phyloP scores from a whole-genome alignment of 2,797 vertebrate species.

The Margarornis squamiger region DNA sequence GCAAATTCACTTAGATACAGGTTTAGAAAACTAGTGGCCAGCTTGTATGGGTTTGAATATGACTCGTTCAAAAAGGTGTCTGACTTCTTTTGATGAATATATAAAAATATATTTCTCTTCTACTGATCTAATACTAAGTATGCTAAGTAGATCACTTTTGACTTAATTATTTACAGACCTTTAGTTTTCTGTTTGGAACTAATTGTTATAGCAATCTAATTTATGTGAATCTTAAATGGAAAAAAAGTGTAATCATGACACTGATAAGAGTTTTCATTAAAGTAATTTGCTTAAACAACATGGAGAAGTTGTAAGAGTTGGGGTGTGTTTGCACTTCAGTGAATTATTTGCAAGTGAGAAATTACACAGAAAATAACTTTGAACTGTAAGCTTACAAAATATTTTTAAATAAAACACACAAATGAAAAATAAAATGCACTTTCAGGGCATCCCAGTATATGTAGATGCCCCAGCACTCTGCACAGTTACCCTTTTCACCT shows the following conservation, averaged over 20 bases:
- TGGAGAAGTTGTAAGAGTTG: neutral
- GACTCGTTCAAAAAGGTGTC: neutral
- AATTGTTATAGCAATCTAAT: neutral
- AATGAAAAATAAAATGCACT: neutral
- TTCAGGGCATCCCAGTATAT: neutral
- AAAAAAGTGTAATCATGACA: neutral
- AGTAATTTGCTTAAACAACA: neutral
- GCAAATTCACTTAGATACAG: neutral
- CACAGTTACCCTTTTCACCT: neutral
- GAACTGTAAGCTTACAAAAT: neutral
- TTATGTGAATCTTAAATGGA: neutral
- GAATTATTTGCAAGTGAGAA: neutral
- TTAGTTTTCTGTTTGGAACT: neutral
- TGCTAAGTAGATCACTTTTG: neutral
- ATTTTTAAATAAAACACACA: neutral
- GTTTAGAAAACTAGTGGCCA: constrained; percentile 1
- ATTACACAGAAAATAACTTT: neutral
- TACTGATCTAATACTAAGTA: neutral
- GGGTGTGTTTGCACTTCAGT: neutral
- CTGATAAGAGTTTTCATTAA: neutral
- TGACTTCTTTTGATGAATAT: neutral
- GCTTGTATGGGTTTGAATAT: neutral
- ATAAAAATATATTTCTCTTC: neutral
- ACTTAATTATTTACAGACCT: neutral
- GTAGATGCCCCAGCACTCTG: neutral